Base-by-base conservation (phyloP, 2,113 vertebrate species). In the Dascyllus trimaculatus region DNA sequence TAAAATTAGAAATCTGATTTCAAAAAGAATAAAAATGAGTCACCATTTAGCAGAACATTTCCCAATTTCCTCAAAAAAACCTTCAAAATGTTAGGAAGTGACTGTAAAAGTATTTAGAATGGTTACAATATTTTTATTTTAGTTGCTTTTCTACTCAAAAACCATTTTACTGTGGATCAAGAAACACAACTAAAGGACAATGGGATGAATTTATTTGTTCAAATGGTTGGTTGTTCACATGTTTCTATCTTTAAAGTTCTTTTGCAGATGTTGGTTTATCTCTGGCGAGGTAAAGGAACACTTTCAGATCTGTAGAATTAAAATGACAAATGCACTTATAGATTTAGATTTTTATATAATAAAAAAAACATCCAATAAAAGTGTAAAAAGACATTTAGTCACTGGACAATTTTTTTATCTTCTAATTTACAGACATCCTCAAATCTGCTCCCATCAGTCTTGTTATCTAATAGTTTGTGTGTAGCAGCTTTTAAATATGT, bases 61-160 rank as follows among this genome's bases (percentile, higher is more conserved):
- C 2, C 1, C 3, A 40, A 1, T 57, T 32, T 22, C 24, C 25
- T 25, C 21, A 40, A 1, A 32, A 45, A 54, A 54, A 24, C 19
- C 4, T 43, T 25, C 8, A 43, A 25, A 26, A 57, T 45, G 29
- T 64, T 19, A 18, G 38, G 4, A 26, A 21, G 15, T n/a, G 10
- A 51, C 38, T 58, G 0, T 29, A 29, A 24, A 48, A 45, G 15
- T 21, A 38, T 40, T 68, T 68, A 24, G 5, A 26, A n/a, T 1
- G 17, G 56, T 32, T 11, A 48, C 4, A 46, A 17, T 10, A 15
- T 51, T 0, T 5, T 24, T 14, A 40, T 11, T 75, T 49, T 0
- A 17, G 46, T 19, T 72, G 54, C 19, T 75, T 67, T 75, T 67
- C 22, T 61, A 13, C 49, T 68, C n/a, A 35, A 10, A 68, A 77